Conservation (phyloP, 2,113 vertebrate genomes). For the Ictidomys tridecemlineatus region DNA sequence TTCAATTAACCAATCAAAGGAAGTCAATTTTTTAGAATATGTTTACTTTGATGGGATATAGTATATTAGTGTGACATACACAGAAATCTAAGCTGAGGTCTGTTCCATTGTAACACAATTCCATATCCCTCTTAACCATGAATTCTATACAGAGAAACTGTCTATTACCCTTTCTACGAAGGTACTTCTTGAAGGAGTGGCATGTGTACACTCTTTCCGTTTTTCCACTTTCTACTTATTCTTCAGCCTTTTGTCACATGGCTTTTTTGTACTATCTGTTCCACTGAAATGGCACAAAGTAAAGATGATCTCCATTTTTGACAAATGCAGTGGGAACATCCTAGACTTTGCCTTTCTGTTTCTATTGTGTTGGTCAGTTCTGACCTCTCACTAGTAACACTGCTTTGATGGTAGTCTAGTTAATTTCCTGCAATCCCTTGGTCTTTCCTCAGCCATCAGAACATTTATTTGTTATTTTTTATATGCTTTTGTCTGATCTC, state of each 20-base stretch:
- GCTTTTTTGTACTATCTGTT: background rate
- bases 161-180: background rate
- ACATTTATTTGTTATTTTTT: background rate
- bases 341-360: background rate
- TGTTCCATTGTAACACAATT: background rate
- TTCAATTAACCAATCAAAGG: background rate
- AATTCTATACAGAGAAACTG: background rate
- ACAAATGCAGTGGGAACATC: background rate
- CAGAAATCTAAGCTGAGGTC: background rate
- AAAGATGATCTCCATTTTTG: background rate
- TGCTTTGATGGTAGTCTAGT: background rate
- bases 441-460: background rate
- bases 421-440: background rate
- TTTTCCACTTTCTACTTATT: background rate
- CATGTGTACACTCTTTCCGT: background rate
- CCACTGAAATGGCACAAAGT: slow-evolving; percentile 13
- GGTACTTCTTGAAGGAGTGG: background rate
- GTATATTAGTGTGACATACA: background rate
- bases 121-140: background rate
- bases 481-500: background rate
- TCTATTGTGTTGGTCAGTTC: background rate
- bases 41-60: background rate
- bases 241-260: background rate
- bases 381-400: background rate
- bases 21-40: background rate